Base-by-base conservation (phyloP, 2,113 vertebrate genomes). In the Heptranchias perlo region DNA sequence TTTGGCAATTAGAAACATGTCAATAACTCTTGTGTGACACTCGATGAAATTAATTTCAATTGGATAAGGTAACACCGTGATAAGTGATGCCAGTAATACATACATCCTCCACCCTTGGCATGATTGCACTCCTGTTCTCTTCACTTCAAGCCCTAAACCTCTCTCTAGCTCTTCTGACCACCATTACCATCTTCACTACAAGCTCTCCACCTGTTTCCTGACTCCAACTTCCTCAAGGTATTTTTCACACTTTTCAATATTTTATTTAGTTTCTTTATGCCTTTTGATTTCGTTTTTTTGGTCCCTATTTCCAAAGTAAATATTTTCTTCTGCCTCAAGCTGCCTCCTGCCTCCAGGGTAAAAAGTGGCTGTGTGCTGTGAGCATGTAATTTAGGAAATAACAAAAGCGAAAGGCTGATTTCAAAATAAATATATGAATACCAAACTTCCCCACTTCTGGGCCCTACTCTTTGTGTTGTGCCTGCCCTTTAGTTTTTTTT, bases 401-500 rank as follows among this genome's bases (percentile, higher is more conserved):
- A 39, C 89, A 93, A 62, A 39, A 93, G 62, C 89, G 64, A 93
- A 93, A 93, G 89, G 14, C 35, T 62, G 58, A 39, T 64, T 93
- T 93, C 89, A 93, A 62, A 93, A 61, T 93, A 93, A 93, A 64
- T 93, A 93, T 93, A 64, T 93, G 89, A 93, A 93, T 93, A 93
- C 89, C 54, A 64, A 64, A 18, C 89, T 93, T 23, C 6, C 23
- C 61, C 89, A 93, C 89, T 93, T 93, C 89, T 58, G 58, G 89
- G 35, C n/a, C 35, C 58, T 39, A 39, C 89, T 44, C 89, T 93
- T 64, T 93, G 16, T 62, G 58, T 39, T 93, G 35, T 64, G 58
- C 31, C 58, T 21, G 35, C 16, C 58, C 61, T 62, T 23, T 62
- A 25, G 5, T 23, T 61, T 61, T 93, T 93, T 93, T 7, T 91